A percentile compares a stretch with the other conserved stretches of the same genome.
Evolutionary conservation across 1,140 invertebrate genomes (phyloP).

Genomic region (Laupala kohalensis): DNA sequence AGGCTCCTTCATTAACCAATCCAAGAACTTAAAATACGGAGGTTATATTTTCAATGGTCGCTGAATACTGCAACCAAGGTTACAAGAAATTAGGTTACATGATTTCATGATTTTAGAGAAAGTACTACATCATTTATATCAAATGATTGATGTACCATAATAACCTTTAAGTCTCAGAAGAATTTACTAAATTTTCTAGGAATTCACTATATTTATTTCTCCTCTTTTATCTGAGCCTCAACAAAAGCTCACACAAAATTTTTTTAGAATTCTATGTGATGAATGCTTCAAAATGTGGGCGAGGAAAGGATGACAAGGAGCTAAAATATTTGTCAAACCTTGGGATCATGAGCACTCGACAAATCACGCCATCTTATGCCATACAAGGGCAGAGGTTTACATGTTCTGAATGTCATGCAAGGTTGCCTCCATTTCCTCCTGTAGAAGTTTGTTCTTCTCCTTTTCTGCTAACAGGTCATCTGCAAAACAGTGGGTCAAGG

Average conservation of each 20-base stretch:
- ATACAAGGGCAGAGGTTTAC: conserved; percentile 43
- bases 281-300: conserved; percentile 1
- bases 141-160: too few species aligned
- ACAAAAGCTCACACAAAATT: not conserved
- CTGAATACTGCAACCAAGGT: too few species aligned
- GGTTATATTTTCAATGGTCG: too few species aligned
- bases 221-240: too few species aligned
- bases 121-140: too few species aligned
- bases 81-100: too few species aligned
- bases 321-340: conserved; percentile 11
- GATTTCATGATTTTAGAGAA: too few species aligned
- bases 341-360: conserved; percentile 7
- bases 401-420: conserved; percentile 99
- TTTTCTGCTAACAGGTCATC: conserved; percentile 90
- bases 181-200: too few species aligned
- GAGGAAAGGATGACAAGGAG: not conserved
- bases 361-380: conserved; percentile 8
- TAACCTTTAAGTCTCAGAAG: too few species aligned
- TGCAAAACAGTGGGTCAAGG: conserved; percentile 38
- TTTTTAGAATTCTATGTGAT: not conserved
- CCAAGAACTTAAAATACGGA: too few species aligned
- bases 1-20: too few species aligned
- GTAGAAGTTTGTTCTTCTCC: conserved; percentile 90
- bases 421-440: conserved; percentile 97
- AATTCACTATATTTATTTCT: too few species aligned